These are phyloP conservation scores for Erinaceus europaeus DNA, from an alignment of 2,113 vertebrate species.

Conservation along the genomic window DNA sequence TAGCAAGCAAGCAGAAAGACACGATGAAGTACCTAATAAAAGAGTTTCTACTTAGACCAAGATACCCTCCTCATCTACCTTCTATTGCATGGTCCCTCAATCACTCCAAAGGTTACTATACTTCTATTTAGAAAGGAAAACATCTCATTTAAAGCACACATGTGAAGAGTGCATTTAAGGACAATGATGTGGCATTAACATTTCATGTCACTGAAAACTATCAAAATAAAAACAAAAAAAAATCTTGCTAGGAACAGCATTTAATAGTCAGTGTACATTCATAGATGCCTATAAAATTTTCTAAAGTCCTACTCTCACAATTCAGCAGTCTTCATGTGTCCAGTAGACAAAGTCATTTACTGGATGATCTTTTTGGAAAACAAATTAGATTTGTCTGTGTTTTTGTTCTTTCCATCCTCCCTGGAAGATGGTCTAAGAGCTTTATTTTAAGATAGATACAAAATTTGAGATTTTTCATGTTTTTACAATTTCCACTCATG, in stretches of 20 bases:
- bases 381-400: background rate
- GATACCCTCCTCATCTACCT: background rate
- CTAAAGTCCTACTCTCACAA: background rate
- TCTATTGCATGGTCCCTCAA: no score
- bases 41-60: no score
- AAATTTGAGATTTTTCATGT: background rate
- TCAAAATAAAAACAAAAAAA: background rate
- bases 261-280: constrained; percentile 10
- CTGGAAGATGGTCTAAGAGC: background rate
- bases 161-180: background rate
- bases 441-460: background rate
- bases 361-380: background rate
- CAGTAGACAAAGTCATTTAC: no score
- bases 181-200: background rate
- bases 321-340: no score
- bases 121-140: background rate
- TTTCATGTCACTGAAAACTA: background rate
- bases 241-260: background rate
- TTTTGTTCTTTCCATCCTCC: background rate
- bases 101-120: no score
- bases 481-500: background rate
- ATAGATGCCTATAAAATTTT: background rate
- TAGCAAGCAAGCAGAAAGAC: no score
- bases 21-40: no score
- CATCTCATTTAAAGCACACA: background rate